Evolutionary conservation across 2,888 invertebrate genomes (phyloP), one percentile per base, ranked within the genome.

Genomic region (Sphinx pinastri): DNA sequence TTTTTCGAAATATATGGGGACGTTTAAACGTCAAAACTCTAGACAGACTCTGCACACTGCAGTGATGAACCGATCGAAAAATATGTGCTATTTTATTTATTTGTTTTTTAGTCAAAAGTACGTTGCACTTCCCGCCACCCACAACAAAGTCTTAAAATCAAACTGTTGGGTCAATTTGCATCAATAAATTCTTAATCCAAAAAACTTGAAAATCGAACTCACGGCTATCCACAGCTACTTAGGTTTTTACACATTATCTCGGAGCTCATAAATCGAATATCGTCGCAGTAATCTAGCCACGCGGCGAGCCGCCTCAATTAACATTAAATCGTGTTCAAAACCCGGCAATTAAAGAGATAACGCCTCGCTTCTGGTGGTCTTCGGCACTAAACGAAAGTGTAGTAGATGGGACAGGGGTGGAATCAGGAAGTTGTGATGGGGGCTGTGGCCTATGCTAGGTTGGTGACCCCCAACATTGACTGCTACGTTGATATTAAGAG

Each of bases 311-410:
- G 84, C 84, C 85, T 88, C 92, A 91, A 92, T 93, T 93, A 93
- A 92, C 88, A 63, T 84, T 77, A 85, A 88, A 88, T 86, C 89
- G 89, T 91, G 92, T 91, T 86, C 85, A 81, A 86, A 86, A 81
- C 81, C 81, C 82, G 81, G 87, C 88, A 90, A 92, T 92, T 91
- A 89, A 88, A 86, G 85, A 89, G 93, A 93, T 93, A 92, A 88
- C 77, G 74, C 71, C 71, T 74, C 91, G 83, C 86, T 88, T 85
- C 84, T 84, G 93, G 93, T 93, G 93, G 93, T 93, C 92, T 74
- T 49, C n/a, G 45, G 16, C 58, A 58, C 67, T 58, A 68, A 55
- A 58, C 59, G 57, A 19, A 59, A 68, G 25, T 68, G 49, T 58
- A 49, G 51, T 52, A 25, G 70, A 72, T 68, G 38, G 10, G 45